phyloP scores from a whole-genome alignment of 2,888 invertebrate genomes.

The Oligia fasciuncula region DNA sequence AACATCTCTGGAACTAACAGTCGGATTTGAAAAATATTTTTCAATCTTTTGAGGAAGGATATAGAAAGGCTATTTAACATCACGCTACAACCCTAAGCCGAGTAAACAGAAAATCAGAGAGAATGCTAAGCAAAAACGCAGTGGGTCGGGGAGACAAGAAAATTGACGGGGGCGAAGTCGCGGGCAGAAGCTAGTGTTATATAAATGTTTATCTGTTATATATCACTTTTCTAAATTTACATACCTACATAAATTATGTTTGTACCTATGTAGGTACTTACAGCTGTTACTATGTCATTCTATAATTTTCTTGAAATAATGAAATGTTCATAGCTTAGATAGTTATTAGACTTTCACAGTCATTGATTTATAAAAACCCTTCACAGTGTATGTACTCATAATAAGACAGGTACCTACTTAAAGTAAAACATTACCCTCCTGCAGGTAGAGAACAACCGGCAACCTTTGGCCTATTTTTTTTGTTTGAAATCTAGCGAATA shows the following conservation, averaged over 20 bases:
- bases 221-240: conserved; percentile 4
- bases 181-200: background rate
- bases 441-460: background rate
- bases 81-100: too few species aligned
- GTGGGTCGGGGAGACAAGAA: background rate
- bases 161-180: background rate
- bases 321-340: background rate
- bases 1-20: background rate
- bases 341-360: too few species aligned
- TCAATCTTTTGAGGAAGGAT: too few species aligned
- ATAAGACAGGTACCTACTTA: too few species aligned
- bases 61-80: too few species aligned
- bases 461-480: conserved; percentile 1
- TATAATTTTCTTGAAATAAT: background rate
- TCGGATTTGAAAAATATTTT: background rate
- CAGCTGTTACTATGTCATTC: background rate
- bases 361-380: too few species aligned
- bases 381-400: background rate
- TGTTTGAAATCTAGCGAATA: conserved; percentile 13
- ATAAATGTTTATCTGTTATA: background rate
- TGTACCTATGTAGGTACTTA: background rate
- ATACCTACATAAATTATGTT: background rate
- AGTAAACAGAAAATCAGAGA: background rate
- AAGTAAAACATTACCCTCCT: too few species aligned
- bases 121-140: background rate